Evolutionary conservation across 1,140 invertebrate species (phyloP), one percentile per base, ranked within the genome.

Genomic region (Alviniconcha marisindica): DNA sequence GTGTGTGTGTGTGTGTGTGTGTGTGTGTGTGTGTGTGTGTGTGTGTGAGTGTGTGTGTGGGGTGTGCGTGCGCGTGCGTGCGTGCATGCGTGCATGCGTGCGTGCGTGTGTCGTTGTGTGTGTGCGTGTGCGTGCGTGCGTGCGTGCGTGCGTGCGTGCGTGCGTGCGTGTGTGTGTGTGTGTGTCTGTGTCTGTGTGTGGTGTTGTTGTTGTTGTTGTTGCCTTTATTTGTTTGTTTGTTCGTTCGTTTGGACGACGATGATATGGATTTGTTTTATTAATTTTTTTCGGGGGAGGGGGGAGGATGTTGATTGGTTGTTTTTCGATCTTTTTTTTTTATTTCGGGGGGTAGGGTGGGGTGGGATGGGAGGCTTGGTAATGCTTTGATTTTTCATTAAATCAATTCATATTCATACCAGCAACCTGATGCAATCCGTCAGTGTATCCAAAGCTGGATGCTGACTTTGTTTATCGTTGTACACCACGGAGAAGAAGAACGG

Each of bases 1-100:
- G 54, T 3, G 54, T 60, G 54, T 60, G 54, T 60, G 54, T 60
- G 54, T 60, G 54, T 60, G 54, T 60, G 54, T 60, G 54, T 60
- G 48, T 51, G 48, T 51, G 54, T 24, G 0, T 60, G 54, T 60
- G 54, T 60, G 54, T 18, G 54, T 60, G 54, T 56, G 54, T 0
- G 54, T 60, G 54, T 60, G 21, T 60, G 21, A n/a, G 4, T 60
- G 54, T 60, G 54, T 24, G 21, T 24, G 54, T n/a, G 54, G 60
- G 31, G 15, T 66, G 60, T 66, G 60, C 10, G 60, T 31, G 60
- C 5, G 60, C 5, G 60, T 33, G 24, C 10, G 60, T 31, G 15
- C 18, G 60, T 31, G 60, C 36, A 31, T 31, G 60, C 36, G 60
- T 66, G 60, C 5, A 31, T 31, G 28, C 36, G 60, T 66, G 60